Evolutionary conservation across 2,888 invertebrate genomes (phyloP), one percentile per base, ranked within the genome.

Genomic region (Phorcus lineatus): DNA sequence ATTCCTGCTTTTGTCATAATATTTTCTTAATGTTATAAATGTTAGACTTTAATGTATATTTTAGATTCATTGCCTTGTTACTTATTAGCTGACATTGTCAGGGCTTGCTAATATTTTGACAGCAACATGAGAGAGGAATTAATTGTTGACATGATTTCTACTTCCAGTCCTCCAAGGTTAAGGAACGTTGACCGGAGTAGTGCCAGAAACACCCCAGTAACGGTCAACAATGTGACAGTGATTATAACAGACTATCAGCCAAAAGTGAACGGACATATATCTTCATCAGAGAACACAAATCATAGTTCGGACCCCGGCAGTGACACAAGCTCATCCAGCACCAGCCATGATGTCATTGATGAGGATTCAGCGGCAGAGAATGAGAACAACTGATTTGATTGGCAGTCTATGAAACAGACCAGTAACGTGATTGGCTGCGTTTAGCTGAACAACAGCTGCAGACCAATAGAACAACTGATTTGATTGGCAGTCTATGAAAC

Each of bases 221-320:
- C 99, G 75, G 98, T 98, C 53, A 98, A 98, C 93, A 98, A 97
- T 90, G 97, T 99, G 82, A 99, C 99, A 75, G 98, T 99, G 83
- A 96, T 98, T 86, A 98, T 99, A 93, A 99, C 99, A 81, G 99
- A 99, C 94, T 98, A 92, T 85, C 92, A 93, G 82, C 92, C 93
- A 2, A 93, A 93, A 81, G 82, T 85, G 40, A 83, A 86, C 55
- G 79, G 82, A 31, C 77, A 83, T 4, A 78, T 78, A 16, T 83
- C 86, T 24, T 82, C 86, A 11, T 80, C 82, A 28, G 86, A 88
- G 84, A 87, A 85, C 40, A 83, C 82, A 77, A 84, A 84, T 66
- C 84, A 85, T 80, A 81, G 84, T 55, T 83, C 82, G n/a, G 88
- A 88, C 13, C 89, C 90, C 77, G 85, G 87, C 77, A 89, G 89